Evolutionary conservation across 2,888 invertebrate genomes (phyloP), one percentile per base, ranked within the genome.

Genomic region (Noctua janthina): DNA sequence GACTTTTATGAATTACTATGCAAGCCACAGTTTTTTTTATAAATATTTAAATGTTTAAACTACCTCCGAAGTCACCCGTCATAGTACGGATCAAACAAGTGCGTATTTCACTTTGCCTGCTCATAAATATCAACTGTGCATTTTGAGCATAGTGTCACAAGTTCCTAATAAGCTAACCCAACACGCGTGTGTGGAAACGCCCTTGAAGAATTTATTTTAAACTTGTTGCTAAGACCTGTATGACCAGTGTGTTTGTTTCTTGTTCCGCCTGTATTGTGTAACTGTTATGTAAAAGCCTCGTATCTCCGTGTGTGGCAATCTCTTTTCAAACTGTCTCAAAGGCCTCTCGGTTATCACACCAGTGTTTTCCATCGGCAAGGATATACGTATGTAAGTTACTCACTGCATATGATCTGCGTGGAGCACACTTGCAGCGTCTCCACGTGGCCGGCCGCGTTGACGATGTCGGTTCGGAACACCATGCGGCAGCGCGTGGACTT

Each of bases 401-500:
- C 95, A 99, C 99, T 99, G 97, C 99, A 99, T 89, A 99, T 98
- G 90, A 99, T 99, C 82, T 98, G 99, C 90, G 99, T 98, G 79
- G 99, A 99, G 95, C 98, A 98, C 88, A 98, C 98, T 97, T 99
- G 99, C 84, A 99, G 95, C 5, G 99, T 98, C 96, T 99, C 99
- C 73, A 97, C 97, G 59, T 97, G 97, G 7, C 99, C 99, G 92
- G 98, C 98, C 17, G 98, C 97, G 92, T 98, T 98, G 56, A 98
- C 97, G 91, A 99, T 97, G 89, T 98, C 98, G 0, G 99, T 98
- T 83, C 99, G 97, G 96, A 99, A 99, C 73, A 99, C 99, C 98
- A 99, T 99, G 74, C 99, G 98, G 93, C 99, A 99, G 79, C 99
- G 97, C 0, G 99, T 99, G 1, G 99, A 99, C 96, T 99, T 99